A percentile compares a stretch with the other conserved stretches of the same genome.
These are phyloP conservation scores for Chionis minor DNA, from an alignment of 2,113 vertebrate genomes.

Conservation along the genomic window DNA sequence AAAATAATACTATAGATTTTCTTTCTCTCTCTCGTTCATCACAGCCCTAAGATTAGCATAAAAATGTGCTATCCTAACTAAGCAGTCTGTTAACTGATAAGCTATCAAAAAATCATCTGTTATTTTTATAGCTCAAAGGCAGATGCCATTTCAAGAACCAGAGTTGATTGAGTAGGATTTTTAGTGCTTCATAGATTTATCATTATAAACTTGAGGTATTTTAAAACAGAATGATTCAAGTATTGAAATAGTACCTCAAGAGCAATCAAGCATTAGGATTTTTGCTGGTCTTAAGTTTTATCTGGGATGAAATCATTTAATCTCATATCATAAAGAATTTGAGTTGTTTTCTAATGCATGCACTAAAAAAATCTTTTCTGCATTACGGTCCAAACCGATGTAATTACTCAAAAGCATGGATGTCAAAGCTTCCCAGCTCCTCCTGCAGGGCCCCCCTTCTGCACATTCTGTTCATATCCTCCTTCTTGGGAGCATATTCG, in stretches of 20 bases:
- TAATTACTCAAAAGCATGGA: conserved; percentile 64
- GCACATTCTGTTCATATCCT: neutral
- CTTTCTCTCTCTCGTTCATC: conserved; percentile 59
- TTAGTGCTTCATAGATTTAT: conserved; percentile 74
- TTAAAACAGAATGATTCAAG: conserved; percentile 75
- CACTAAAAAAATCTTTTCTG: conserved; percentile 60
- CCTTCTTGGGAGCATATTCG: neutral
- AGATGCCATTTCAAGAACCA: conserved; percentile 82
- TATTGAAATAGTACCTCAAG: conserved; percentile 73
- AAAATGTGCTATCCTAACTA: conserved; percentile 84
- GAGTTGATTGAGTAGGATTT: conserved; percentile 80
- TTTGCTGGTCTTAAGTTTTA: conserved; percentile 65
- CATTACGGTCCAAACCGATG: conserved; percentile 47
- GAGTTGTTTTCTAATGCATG: conserved; percentile 40
- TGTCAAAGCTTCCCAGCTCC: conserved; percentile 61
- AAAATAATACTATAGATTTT: conserved; percentile 62
- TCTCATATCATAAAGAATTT: conserved; percentile 66
- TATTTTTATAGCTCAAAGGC: conserved; percentile 85
- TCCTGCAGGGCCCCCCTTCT: conserved; percentile 60
- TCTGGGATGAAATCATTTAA: conserved; percentile 68
- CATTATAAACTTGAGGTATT: conserved; percentile 79
- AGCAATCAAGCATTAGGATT: conserved; percentile 73
- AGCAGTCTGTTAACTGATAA: conserved; percentile 86
- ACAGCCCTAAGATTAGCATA: conserved; percentile 81
- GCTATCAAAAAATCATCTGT: conserved; percentile 87